Evolutionary conservation across 2,113 vertebrate genomes (phyloP).

Genomic region (Ptyas mucosa): DNA sequence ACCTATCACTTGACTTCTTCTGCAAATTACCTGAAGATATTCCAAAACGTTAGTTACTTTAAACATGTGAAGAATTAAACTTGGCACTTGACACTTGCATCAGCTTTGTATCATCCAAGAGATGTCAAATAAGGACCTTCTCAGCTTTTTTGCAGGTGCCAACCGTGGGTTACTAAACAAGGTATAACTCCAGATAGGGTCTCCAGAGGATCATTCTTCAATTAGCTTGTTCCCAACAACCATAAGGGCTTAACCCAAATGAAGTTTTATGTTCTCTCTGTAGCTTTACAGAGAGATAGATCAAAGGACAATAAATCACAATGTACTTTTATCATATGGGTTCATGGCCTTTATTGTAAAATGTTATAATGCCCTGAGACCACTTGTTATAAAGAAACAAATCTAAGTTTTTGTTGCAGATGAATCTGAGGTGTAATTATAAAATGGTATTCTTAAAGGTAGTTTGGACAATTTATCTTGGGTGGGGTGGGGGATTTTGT

Average conservation of each 20-base stretch:
- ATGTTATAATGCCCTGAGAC: not conserved
- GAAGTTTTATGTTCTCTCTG: not conserved
- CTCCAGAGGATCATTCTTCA: not conserved
- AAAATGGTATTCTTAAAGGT: not conserved
- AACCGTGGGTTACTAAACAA: not conserved
- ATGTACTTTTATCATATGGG: not conserved
- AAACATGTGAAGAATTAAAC: not conserved
- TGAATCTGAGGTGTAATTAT: not conserved
- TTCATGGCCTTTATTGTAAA: not conserved
- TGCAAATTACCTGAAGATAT: not conserved
- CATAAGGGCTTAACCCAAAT: not conserved
- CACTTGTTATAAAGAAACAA: not conserved
- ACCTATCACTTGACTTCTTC: not conserved
- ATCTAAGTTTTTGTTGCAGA: not conserved
- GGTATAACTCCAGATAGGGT: not conserved
- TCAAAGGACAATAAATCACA: not conserved
- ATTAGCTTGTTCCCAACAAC: not conserved
- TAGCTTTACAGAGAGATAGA: not conserved
- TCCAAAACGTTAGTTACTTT: not conserved
- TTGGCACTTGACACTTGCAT: not conserved
- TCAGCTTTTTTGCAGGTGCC: not conserved
- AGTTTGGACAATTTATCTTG: not conserved
- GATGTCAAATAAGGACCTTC: not conserved
- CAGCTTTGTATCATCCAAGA: not conserved
- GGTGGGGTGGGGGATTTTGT: not conserved